Percentiles rank a stretch among this genome's conserved stretches.
Conservation (phyloP, 2,797 vertebrate genomes). For the Xiphorhynchus erythropygius region DNA sequence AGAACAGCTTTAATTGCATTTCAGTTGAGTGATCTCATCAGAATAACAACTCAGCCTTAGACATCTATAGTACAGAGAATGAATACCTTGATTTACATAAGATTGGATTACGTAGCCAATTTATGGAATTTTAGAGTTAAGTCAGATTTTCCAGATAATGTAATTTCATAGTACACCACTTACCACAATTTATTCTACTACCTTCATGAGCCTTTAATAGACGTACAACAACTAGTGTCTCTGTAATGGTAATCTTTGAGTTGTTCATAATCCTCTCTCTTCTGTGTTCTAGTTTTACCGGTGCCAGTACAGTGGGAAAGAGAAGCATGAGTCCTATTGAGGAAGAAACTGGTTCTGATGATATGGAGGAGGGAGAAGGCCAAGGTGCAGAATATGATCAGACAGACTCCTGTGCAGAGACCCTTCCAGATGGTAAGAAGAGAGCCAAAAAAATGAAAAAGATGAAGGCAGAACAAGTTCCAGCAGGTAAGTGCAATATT, state of each 20-base stretch:
- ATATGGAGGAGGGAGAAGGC: conserved; percentile 60
- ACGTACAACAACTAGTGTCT: background rate
- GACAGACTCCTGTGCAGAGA: conserved; percentile 76
- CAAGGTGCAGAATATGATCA: conserved; percentile 64
- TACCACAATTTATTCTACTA: background rate
- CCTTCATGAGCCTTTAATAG: background rate
- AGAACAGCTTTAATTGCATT: background rate
- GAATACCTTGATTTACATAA: background rate
- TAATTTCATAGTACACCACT: background rate
- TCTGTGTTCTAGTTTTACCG: conserved; percentile 67
- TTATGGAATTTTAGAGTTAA: background rate
- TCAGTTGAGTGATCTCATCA: background rate
- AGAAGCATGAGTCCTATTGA: conserved; percentile 87
- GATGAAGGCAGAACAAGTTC: conserved; percentile 70
- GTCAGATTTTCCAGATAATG: background rate
- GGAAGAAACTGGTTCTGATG: conserved; percentile 75
- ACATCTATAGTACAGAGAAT: background rate
- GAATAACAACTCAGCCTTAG: background rate
- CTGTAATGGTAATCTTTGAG: background rate
- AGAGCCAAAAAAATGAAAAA: conserved; percentile 87
- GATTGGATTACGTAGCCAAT: background rate
- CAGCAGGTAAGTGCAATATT: conserved; percentile 67
- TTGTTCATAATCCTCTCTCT: background rate
- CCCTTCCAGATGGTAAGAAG: conserved; percentile 76
- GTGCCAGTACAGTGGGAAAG: conserved; percentile 74